phyloP scores from a whole-genome alignment of 2,888 invertebrate genomes.

The Zhengitettix transpicula region DNA sequence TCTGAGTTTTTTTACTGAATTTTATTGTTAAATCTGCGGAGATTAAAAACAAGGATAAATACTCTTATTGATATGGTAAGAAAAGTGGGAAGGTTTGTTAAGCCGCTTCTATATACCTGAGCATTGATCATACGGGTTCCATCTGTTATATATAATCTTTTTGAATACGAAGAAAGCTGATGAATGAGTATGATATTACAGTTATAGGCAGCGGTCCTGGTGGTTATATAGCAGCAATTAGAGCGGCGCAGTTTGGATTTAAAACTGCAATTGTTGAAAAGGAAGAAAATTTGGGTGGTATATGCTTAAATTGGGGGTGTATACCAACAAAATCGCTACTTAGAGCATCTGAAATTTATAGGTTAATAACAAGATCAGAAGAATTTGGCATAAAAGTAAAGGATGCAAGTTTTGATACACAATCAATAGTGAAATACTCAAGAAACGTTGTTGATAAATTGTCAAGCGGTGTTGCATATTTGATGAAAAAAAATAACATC shows the following conservation, averaged over 20 bases:
- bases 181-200: background rate
- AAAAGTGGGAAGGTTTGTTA: too few relatives aligned
- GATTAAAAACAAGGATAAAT: too few relatives aligned
- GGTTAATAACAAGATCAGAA: background rate
- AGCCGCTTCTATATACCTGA: too few relatives aligned
- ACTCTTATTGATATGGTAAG: too few relatives aligned
- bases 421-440: too few relatives aligned
- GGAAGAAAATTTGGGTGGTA: constrained; percentile 4
- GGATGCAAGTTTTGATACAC: background rate
- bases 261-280: constrained; percentile 4
- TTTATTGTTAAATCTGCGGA: too few relatives aligned
- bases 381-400: background rate
- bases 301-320: constrained; percentile 7
- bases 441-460: too few relatives aligned
- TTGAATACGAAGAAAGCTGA: background rate
- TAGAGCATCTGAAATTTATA: background rate
- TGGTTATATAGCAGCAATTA: constrained; percentile 5
- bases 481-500: too few relatives aligned
- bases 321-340: constrained; percentile 6
- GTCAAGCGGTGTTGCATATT: too few relatives aligned
- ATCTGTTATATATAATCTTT: too few relatives aligned
- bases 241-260: constrained; percentile 4
- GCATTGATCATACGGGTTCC: too few relatives aligned
- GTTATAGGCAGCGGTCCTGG: constrained; percentile 7
- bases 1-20: too few relatives aligned